Percentiles rank a stretch among this genome's conserved stretches.
Conservation (phyloP, 2,797 vertebrate genomes). For the Taenioides sp. region DNA sequence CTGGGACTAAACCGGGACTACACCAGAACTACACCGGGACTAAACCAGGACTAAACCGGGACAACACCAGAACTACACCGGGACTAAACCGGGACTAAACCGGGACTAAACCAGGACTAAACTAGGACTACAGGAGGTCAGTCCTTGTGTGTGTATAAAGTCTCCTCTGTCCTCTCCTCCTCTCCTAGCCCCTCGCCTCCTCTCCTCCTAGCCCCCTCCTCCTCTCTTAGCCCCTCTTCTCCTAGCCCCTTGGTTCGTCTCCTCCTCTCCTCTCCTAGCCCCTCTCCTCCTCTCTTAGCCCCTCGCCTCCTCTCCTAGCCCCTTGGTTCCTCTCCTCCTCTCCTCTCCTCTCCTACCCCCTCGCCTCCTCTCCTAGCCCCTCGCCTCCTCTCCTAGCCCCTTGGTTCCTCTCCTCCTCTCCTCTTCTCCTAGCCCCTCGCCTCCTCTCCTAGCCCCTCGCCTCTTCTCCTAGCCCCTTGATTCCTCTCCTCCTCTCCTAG, state of each 20-base stretch:
- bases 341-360: neutral
- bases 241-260: too few species aligned
- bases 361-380: neutral
- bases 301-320: neutral
- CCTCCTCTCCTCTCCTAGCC: neutral
- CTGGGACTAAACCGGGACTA: too few species aligned
- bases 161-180: too few species aligned
- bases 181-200: neutral
- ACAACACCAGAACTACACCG: too few species aligned
- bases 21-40: too few species aligned
- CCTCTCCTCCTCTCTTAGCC: neutral
- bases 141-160: too few species aligned
- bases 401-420: too few species aligned
- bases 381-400: neutral
- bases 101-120: too few species aligned
- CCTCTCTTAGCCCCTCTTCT: neutral
- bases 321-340: too few species aligned
- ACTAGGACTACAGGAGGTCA: too few species aligned
- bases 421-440: neutral
- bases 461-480: neutral
- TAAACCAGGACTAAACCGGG: too few species aligned
- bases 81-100: too few species aligned
- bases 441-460: neutral
- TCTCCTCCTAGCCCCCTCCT: neutral
- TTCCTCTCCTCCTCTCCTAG: neutral